Evolutionary conservation across 2,888 invertebrate species (phyloP).

Genomic region (Drosophila putrida): DNA sequence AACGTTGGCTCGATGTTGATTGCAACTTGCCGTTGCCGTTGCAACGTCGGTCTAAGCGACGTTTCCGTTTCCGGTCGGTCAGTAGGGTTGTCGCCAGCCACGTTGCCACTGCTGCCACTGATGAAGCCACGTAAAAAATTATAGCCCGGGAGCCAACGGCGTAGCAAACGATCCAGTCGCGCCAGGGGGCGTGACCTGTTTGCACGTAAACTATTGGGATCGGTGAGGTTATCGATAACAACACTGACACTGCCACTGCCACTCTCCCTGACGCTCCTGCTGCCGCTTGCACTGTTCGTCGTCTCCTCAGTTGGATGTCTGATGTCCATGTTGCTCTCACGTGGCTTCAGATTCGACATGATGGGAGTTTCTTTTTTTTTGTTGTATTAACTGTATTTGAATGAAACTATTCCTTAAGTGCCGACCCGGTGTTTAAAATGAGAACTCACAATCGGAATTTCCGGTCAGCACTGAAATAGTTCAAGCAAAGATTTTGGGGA

Average conservation of each 20-base stretch:
- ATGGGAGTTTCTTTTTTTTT: conserved; percentile 11
- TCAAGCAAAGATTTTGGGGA: neutral
- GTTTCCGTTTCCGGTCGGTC: neutral
- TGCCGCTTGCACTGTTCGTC: conserved; percentile 2
- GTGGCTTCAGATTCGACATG: conserved; percentile 24
- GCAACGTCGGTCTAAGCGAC: neutral
- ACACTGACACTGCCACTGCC: neutral
- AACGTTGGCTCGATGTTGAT: conserved; percentile 14
- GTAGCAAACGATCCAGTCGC: conserved; percentile 56
- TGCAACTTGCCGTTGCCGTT: neutral
- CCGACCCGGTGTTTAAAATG: conserved; percentile 22
- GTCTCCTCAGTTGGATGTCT: neutral
- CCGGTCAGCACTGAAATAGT: conserved; percentile 8
- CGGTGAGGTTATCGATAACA: conserved; percentile 7
- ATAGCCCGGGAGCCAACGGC: conserved; percentile 67
- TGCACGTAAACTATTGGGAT: conserved; percentile 13
- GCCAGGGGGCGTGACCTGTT: conserved; percentile 32
- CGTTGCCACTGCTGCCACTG: neutral
- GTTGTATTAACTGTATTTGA: conserved; percentile 10
- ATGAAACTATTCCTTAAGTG: conserved; percentile 22
- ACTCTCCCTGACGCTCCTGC: conserved; percentile 4
- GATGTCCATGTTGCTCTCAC: conserved; percentile 3
- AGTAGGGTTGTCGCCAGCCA: neutral
- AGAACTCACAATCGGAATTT: conserved; percentile 1
- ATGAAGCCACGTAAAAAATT: conserved; percentile 43